Evolutionary conservation across 1,140 invertebrate species (phyloP).

Genomic region (Scaptomyza montana): DNA sequence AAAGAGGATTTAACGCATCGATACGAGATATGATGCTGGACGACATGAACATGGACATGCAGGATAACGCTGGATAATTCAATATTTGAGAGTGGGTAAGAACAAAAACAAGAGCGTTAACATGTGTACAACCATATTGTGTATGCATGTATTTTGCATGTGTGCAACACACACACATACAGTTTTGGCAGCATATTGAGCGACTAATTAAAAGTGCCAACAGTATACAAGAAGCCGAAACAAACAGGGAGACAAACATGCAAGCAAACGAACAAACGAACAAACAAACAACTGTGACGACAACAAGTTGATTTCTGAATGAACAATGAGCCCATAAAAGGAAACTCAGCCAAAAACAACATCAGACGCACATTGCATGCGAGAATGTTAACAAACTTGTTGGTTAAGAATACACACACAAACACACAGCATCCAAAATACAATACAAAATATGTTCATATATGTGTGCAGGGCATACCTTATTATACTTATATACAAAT

Average conservation of each 20-base stretch:
- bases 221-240: conserved; percentile 9
- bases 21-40: conserved; percentile 2
- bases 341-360: not conserved
- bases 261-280: conserved; percentile 28
- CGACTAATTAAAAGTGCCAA: conserved; percentile 58
- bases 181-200: conserved; percentile 56
- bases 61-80: conserved; percentile 8
- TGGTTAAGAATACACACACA: conserved; percentile 1
- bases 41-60: conserved; percentile 27
- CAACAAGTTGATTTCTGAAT: conserved; percentile 39
- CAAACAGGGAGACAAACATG: conserved; percentile 39
- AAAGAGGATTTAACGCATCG: conserved; percentile 62
- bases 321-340: conserved; percentile 26
- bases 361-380: conserved; percentile 11
- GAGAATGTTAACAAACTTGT: conserved; percentile 6
- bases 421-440: not conserved
- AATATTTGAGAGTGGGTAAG: not conserved
- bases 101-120: conserved; percentile 37
- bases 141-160: not conserved
- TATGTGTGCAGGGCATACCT: not conserved
- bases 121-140: conserved; percentile 17
- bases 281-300: conserved; percentile 43
- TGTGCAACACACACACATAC: conserved; percentile 1
- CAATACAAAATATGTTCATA: not conserved
- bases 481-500: not conserved